phyloP scores from a whole-genome alignment of 2,113 vertebrate genomes.

The Xerus inauris region DNA sequence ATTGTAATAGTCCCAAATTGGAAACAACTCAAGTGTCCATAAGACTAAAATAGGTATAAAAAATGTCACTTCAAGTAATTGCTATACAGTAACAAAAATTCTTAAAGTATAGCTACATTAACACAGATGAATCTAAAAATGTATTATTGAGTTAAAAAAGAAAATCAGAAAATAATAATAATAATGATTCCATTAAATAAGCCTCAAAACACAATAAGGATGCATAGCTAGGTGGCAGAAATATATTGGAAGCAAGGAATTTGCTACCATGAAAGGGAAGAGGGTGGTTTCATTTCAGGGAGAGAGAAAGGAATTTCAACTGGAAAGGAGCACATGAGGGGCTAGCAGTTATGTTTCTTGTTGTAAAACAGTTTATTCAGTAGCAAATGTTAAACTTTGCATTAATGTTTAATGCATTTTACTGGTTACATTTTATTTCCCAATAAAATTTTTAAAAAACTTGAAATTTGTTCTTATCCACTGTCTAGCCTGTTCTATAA shows the following conservation, averaged over 20 bases:
- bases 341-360: not conserved
- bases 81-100: not conserved
- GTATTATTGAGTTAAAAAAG: not conserved
- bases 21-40: not conserved
- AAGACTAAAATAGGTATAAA: not conserved
- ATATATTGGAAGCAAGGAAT: not conserved
- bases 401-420: not conserved
- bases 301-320: not conserved
- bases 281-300: not conserved
- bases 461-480: not conserved
- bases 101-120: not conserved
- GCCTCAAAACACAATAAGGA: not conserved
- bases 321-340: not conserved
- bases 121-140: not conserved
- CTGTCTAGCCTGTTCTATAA: not conserved
- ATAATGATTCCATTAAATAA: not conserved
- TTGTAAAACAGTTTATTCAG: not conserved
- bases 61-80: not conserved
- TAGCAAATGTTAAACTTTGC: conserved; percentile 20
- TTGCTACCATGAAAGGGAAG: not conserved
- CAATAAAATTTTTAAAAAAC: conserved; percentile 14
- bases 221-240: not conserved
- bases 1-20: not conserved
- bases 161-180: not conserved
- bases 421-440: conserved; percentile 20